Evolutionary conservation across 2,113 vertebrate genomes (phyloP).

Genomic region (Canis aureus): DNA sequence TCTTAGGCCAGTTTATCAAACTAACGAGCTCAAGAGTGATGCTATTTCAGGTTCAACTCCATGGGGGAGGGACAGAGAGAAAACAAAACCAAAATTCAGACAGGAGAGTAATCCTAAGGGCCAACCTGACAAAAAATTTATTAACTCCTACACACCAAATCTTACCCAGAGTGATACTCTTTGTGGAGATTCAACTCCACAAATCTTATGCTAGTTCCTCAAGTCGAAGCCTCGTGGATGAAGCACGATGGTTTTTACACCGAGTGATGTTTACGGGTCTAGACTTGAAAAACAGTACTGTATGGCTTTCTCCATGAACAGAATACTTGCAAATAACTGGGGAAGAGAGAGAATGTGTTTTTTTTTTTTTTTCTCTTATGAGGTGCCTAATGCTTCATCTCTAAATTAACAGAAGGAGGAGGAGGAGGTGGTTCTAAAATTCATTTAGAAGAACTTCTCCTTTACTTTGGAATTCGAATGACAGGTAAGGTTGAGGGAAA

Average conservation of each 20-base stretch:
- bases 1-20: conserved; percentile 90
- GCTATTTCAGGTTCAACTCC: conserved; percentile 85
- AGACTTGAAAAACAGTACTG: not conserved
- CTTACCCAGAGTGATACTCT: conserved; percentile 80
- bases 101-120: conserved; percentile 84
- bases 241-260: not conserved
- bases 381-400: not conserved
- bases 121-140: conserved; percentile 84
- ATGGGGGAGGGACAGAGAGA: conserved; percentile 78
- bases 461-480: conserved; percentile 51
- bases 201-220: conserved; percentile 76
- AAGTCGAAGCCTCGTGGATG: conserved; percentile 29
- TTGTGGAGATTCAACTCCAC: conserved; percentile 72
- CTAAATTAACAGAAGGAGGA: not conserved
- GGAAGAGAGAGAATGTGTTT: not conserved
- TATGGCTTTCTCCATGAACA: not conserved
- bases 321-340: not conserved
- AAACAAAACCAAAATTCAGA: conserved; percentile 87
- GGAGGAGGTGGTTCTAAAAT: not conserved
- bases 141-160: conserved; percentile 81
- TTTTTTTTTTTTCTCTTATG: not conserved
- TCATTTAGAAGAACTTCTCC: not conserved
- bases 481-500: not conserved
- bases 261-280: conserved; percentile 34
- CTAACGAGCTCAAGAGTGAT: conserved; percentile 89